These are phyloP conservation scores for Mesoclemmys tuberculata DNA, from an alignment of 2,113 vertebrate species.

Conservation along the genomic window DNA sequence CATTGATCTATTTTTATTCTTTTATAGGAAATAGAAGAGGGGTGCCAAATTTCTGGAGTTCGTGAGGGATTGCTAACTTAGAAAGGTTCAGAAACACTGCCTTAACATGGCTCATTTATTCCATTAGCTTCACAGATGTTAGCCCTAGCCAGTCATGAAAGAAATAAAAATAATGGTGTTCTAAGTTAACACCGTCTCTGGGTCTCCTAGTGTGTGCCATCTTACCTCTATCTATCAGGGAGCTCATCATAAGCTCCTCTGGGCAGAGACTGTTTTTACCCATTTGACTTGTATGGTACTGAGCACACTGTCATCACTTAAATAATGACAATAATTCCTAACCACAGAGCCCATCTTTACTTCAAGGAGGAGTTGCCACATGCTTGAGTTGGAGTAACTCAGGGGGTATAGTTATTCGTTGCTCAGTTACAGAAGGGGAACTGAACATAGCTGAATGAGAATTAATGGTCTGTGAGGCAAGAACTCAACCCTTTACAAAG, in stretches of 20 bases:
- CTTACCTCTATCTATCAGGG: neutral
- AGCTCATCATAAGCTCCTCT: neutral
- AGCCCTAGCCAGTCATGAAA: neutral
- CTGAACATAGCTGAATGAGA: neutral
- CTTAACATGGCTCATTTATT: neutral
- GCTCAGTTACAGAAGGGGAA: neutral
- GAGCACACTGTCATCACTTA: fast-evolving
- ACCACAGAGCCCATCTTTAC: neutral
- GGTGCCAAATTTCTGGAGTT: neutral
- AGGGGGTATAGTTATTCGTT: neutral
- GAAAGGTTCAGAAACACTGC: neutral
- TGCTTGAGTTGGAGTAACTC: too few relatives aligned
- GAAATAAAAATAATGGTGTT: neutral
- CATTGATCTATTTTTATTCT: neutral
- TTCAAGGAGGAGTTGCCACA: neutral
- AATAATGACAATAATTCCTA: neutral
- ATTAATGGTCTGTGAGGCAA: neutral
- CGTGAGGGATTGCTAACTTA: neutral
- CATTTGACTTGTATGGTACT: fast-evolving
- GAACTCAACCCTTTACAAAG: neutral
- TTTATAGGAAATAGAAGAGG: neutral
- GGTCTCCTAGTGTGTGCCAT: neutral
- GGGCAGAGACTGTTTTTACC: neutral
- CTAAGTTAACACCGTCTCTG: neutral
- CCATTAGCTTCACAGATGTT: neutral